Evolutionary conservation across 2,888 invertebrate genomes (phyloP).

Genomic region (Nipponacmea schrenckii): DNA sequence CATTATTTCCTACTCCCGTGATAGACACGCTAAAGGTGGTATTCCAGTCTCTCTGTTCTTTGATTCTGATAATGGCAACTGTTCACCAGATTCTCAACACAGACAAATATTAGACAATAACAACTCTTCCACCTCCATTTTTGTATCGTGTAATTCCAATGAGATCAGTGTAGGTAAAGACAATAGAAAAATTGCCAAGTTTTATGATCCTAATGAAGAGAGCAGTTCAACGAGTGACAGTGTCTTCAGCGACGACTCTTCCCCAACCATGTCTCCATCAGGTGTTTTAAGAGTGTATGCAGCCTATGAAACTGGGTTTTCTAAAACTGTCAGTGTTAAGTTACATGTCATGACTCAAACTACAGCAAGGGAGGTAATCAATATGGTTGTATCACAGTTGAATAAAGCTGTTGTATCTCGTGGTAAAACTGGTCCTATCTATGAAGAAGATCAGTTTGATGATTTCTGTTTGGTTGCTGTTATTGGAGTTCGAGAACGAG

Average conservation of each 20-base stretch:
- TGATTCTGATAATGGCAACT: slow-evolving; percentile 21
- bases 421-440: slow-evolving; percentile 81
- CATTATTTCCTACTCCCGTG: slow-evolving; percentile 91
- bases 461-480: slow-evolving; percentile 96
- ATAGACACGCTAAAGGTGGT: slow-evolving; percentile 71
- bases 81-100: slow-evolving; percentile 12
- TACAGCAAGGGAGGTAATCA: slow-evolving; percentile 93
- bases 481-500: slow-evolving; percentile 92
- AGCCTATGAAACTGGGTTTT: slow-evolving; percentile 94
- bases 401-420: slow-evolving; percentile 71
- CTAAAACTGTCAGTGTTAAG: slow-evolving; percentile 91
- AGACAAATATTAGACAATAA: slow-evolving; percentile 43
- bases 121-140: slow-evolving; percentile 34
- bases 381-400: slow-evolving; percentile 93
- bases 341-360: slow-evolving; percentile 92
- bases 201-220: slow-evolving; percentile 61
- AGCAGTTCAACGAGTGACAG: slow-evolving; percentile 29
- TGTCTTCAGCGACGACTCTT: neutral
- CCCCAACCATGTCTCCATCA: slow-evolving; percentile 28
- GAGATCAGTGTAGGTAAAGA: slow-evolving; percentile 59
- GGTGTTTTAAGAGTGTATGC: slow-evolving; percentile 84
- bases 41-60: slow-evolving; percentile 63
- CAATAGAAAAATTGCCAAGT: slow-evolving; percentile 58
- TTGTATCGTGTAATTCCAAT: slow-evolving; percentile 45
- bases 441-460: slow-evolving; percentile 78